Percentiles rank a stretch among this genome's conserved stretches.
Conservation (phyloP, 2,888 invertebrate genomes). For the Megastigmus dorsalis region DNA sequence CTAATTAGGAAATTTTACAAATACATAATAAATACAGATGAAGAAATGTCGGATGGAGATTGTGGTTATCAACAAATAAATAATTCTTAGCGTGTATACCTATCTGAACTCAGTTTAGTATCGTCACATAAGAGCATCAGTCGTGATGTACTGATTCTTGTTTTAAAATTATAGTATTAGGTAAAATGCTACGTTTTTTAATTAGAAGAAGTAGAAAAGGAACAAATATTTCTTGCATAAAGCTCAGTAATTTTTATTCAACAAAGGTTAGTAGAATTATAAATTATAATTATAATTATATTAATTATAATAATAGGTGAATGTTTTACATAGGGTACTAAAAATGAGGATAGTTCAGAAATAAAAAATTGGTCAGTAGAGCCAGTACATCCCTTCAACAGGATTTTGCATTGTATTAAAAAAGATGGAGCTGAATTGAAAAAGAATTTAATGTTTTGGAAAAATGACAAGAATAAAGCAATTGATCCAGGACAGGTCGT, state of each 20-base stretch:
- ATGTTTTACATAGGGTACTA: conserved; percentile 16
- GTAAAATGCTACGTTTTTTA: conserved; percentile 46
- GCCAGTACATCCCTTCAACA: conserved; percentile 32
- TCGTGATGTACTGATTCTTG: no score
- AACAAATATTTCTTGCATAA: neutral
- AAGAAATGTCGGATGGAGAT: neutral
- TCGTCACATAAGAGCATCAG: no score
- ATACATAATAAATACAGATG: neutral
- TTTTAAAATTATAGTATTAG: no score
- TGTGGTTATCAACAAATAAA: neutral
- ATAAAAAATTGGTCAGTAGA: neutral
- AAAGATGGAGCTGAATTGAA: conserved; percentile 46
- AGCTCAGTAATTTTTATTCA: conserved; percentile 27
- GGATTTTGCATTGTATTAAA: conserved; percentile 42
- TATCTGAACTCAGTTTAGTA: no score
- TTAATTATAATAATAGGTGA: no score
- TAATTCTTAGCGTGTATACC: neutral
- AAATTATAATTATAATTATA: no score
- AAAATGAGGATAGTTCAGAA: neutral
- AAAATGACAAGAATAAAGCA: conserved; percentile 14
- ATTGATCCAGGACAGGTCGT: conserved; percentile 19
- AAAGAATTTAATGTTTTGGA: conserved; percentile 34
- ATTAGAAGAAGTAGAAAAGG: conserved; percentile 1
- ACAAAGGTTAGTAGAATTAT: conserved; percentile 42
- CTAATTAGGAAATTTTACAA: neutral